Evolutionary conservation across 2,797 vertebrate species (phyloP).

Genomic region (Aselliscus stoliczkanus): DNA sequence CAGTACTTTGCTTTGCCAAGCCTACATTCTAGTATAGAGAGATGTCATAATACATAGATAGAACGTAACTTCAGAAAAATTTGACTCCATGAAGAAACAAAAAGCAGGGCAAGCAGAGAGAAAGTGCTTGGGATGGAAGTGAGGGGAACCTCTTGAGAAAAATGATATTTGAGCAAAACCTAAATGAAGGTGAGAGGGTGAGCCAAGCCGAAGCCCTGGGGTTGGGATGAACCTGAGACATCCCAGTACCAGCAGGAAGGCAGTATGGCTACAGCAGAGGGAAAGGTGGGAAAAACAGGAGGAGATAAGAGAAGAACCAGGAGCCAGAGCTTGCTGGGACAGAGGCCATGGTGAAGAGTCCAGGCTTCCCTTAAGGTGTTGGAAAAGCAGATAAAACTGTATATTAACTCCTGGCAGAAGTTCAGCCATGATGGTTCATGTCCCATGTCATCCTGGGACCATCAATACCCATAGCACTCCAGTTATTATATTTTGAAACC

Average conservation of each 20-base stretch:
- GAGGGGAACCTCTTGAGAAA: background rate
- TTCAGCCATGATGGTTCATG: background rate
- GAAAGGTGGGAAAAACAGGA: background rate
- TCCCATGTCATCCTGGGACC: background rate
- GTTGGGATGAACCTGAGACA: background rate
- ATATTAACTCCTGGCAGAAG: background rate
- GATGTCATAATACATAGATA: background rate
- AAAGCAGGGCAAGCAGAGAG: background rate
- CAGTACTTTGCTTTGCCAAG: background rate
- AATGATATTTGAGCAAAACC: background rate
- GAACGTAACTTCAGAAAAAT: background rate
- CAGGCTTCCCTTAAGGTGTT: background rate
- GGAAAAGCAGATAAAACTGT: background rate
- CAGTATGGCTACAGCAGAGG: background rate
- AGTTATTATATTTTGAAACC: background rate
- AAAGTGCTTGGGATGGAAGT: background rate
- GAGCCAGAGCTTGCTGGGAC: background rate
- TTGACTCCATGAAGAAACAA: background rate
- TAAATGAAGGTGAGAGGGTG: background rate
- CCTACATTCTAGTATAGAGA: background rate
- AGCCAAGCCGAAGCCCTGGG: background rate
- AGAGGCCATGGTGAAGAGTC: background rate
- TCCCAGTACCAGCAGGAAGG: background rate
- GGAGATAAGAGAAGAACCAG: background rate
- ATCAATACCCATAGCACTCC: background rate